Percentiles rank a stretch among this genome's conserved stretches.
Evolutionary conservation across 2,888 invertebrate genomes (phyloP).

Genomic region (Cheilosia impressa): DNA sequence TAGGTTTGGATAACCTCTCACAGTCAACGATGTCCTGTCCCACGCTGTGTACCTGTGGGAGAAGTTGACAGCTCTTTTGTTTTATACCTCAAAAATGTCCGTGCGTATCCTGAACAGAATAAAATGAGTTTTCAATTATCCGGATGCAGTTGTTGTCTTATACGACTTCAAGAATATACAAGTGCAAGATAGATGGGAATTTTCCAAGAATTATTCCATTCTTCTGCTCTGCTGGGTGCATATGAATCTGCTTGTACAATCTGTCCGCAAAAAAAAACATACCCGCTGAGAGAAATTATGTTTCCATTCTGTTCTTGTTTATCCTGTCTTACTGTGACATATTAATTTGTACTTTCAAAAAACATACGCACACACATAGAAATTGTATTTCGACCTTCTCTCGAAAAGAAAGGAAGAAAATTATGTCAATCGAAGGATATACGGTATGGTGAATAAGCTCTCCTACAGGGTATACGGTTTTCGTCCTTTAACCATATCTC

Average conservation of each 20-base stretch:
- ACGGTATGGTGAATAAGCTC: too few species aligned
- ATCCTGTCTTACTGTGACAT: neutral
- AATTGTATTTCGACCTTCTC: too few species aligned
- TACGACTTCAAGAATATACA: neutral
- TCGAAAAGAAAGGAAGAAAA: neutral
- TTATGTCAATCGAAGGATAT: neutral
- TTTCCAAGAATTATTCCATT: conserved; percentile 19
- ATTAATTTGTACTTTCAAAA: conserved; percentile 3
- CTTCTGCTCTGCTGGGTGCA: conserved; percentile 4
- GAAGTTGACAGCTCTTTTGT: neutral
- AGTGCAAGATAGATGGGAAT: neutral
- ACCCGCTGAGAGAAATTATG: neutral
- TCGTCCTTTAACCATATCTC: neutral
- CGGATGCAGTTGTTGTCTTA: neutral
- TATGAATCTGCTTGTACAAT: conserved; percentile 1
- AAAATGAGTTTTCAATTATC: conserved; percentile 20
- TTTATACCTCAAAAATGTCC: neutral
- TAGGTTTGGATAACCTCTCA: too few species aligned
- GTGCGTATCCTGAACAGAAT: neutral
- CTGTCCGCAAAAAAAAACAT: neutral
- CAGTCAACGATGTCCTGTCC: too few species aligned
- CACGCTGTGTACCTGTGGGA: too few species aligned
- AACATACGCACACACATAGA: too few species aligned
- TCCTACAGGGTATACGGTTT: neutral
- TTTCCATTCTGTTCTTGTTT: neutral